Base-by-base conservation (phyloP, 1,140 invertebrate species). In the Pentalonia nigronervosa region DNA sequence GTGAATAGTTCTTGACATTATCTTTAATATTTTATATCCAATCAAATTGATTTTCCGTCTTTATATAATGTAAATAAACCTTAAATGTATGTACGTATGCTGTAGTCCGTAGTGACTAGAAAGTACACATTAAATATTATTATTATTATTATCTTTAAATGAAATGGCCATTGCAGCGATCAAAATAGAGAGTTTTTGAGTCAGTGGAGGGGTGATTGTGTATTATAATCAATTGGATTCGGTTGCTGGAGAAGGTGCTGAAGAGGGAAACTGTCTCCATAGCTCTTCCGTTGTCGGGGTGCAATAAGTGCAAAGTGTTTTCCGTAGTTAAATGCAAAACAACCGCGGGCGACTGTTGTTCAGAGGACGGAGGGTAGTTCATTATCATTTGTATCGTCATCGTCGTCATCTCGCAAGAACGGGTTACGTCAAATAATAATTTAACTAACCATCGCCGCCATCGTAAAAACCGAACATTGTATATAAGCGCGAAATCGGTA, bases 361-460 rank as follows among this genome's bases (percentile, higher is more conserved):
- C 14, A n/a, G 86, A 14, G n/a, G 34, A 83, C 9, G 8, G 34
- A 21, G n/a, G 41, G 36, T 84, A 17, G 4, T 84, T 84, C n/a
- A 89, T 34, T 89, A 41, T 89, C n/a, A 89, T 89, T 89, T 34
- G 50, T 89, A 89, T 87, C 34, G 25, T 53, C 50, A 2, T 53
- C n/a, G 47, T 21, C 30, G 30, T n/a, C n/a, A 17, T 87, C 47
- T 7, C 34, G 36, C 7, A 17, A 47, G 45, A 87, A 48, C 88
- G 88, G n/a, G 88, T 56, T 89, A 36, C 83, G 83, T 41, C 60
- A 76, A 76, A 76, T 76, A 53, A 89, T 41, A 89, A 89, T 89
- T 89, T 36, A 89, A 89, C 88, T 50, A 53, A 89, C 50, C 23
- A 50, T 56, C n/a, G 88, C 88, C 41, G 45, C 83, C 11, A 20